Base-by-base conservation (phyloP, 1,140 invertebrate genomes). In the Notospermus geniculatus region DNA sequence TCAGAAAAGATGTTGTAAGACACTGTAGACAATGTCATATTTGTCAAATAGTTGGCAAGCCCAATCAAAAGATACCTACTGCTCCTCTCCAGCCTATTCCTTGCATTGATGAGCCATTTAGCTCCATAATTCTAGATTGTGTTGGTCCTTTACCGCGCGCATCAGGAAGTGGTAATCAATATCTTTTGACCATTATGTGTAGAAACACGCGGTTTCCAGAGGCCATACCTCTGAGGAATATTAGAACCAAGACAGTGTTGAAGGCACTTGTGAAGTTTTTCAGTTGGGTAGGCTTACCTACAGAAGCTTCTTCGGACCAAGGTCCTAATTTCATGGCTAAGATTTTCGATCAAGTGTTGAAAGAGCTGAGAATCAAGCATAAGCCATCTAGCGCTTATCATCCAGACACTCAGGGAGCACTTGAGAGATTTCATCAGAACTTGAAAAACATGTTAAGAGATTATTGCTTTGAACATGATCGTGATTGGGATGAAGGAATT, bases 241-340 rank as follows among this genome's bases (percentile, higher is more conserved):
- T 43, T 43, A 43, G 11, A 19, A 19, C 39, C 19, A 11, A 11
- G 29, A 52, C 29, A 1, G 63, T 66, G 19, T 27, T 53, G 5
- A 68, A 62, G 23, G 55, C 57, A 15, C 32, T 66, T 17, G 23
- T 62, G 13, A 64, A 45, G 13, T 45, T 59, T 27, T 59, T 59
- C 41, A 54, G 11, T 52, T 11, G 63, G 7, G 54, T 67, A 41
- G 55, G 60, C 30, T 41, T 67, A 0, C 57, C 60, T 23, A 63
- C 57, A 32, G 23, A 25, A 23, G 19, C 61, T 15, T 57, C 64
- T 39, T 54, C 59, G 22, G 60, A 64, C 22, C 59, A 67, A 32
- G 43, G 57, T 1, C 65, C 65, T 29, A 66, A 66, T 64, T 63
- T 70, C 19, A 63, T 61, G 63, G 65, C 58, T 22, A 39, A 29